phyloP scores from a whole-genome alignment of 2,113 vertebrate genomes.

The Maccullochella peelii region DNA sequence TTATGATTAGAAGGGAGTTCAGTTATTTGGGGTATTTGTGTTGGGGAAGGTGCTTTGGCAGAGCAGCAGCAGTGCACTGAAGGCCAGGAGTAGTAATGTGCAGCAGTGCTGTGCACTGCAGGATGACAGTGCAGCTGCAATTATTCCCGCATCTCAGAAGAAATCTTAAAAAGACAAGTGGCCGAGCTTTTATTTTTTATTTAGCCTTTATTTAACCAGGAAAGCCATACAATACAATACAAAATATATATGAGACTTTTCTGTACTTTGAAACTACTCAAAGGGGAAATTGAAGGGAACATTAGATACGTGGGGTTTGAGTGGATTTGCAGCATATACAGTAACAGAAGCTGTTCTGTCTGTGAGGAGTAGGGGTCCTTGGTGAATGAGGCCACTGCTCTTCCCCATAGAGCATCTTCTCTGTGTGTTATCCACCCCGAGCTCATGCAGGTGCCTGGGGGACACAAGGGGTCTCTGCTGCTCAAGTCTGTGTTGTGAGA shows the following conservation, averaged over 20 bases:
- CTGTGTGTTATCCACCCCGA: slow-evolving; percentile 45
- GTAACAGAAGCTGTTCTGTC: slow-evolving; percentile 40
- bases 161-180: background rate
- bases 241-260: background rate
- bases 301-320: background rate
- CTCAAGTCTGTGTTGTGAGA: slow-evolving; percentile 53
- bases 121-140: background rate
- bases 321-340: slow-evolving; percentile 3
- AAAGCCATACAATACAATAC: background rate
- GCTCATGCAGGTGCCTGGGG: slow-evolving; percentile 65
- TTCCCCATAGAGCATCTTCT: slow-evolving; percentile 56
- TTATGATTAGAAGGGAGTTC: slow-evolving; percentile 54
- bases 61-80: background rate
- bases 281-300: background rate
- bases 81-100: slow-evolving; percentile 15
- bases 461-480: slow-evolving; percentile 67
- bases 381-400: slow-evolving; percentile 30
- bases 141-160: background rate
- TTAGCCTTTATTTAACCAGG: background rate
- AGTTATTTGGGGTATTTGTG: slow-evolving; percentile 62
- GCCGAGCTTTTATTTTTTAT: background rate
- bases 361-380: slow-evolving; percentile 13
- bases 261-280: background rate
- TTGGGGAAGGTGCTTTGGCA: slow-evolving; percentile 43
- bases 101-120: slow-evolving; percentile 26